Evolutionary conservation across 2,113 vertebrate genomes (phyloP), one percentile per base, ranked within the genome.

Genomic region (Oncorhynchus keta): DNA sequence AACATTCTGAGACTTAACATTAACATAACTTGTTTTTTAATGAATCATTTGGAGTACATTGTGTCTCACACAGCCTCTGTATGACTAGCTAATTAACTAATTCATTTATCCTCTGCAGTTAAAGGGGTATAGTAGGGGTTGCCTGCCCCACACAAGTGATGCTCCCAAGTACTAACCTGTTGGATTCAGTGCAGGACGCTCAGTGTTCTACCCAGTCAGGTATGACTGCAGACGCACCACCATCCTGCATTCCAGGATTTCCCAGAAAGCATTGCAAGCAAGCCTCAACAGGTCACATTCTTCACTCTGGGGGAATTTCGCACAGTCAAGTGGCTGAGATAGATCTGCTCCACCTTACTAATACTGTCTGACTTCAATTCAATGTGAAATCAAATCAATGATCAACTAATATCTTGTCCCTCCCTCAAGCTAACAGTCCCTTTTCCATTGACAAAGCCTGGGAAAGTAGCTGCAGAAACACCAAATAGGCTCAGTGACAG

Each of bases 211-310:
- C 85, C 87, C 85, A 88, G 87, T 86, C 88, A 90, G 88, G 90
- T 89, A 90, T 64, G 61, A 86, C 88, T 89, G 85, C 90, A 89
- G 86, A 89, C 88, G 87, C 90, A 87, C 91, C 87, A 90, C 90
- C 87, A 83, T 83, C 90, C 91, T 89, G 91, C 91, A 92, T 92
- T 92, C 91, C 91, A 91, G 88, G 89, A 91, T 91, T 91, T 92
- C 91, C 91, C 91, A 92, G 91, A 88, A 91, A 91, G 91, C 88
- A 90, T 89, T 91, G 90, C 91, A 91, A 87, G 88, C 91, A 89
- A 91, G 91, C 91, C 91, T 88, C 90, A 92, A 92, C 91, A 92
- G 90, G 91, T 91, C 90, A 90, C 90, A 88, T 91, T 92, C 90
- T 89, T 88, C 79, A 89, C 87, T 84, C 86, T 3, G 85, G 75